Evolutionary conservation across 2,113 vertebrate species (phyloP).

Genomic region (Pluvialis apricaria): DNA sequence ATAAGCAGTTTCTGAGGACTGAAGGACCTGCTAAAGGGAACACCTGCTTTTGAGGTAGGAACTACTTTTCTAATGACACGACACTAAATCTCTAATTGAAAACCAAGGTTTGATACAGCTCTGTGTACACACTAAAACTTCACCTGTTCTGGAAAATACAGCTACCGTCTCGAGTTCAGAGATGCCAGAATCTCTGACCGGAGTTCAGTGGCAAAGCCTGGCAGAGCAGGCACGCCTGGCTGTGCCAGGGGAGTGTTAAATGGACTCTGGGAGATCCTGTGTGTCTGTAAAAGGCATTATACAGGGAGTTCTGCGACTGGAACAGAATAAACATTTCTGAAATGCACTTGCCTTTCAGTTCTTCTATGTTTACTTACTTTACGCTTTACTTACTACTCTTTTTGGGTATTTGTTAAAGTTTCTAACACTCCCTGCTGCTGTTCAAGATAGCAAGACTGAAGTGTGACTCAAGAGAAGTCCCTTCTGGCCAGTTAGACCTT

Average conservation of each 20-base stretch:
- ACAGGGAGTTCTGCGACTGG: accelerated
- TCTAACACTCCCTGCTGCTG: not conserved
- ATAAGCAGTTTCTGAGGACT: not conserved
- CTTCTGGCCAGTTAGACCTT: not conserved
- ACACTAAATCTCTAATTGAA: accelerated
- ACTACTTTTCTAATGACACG: not conserved
- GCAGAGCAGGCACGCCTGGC: not conserved
- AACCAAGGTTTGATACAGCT: not conserved
- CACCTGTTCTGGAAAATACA: not conserved
- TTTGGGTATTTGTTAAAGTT: not conserved
- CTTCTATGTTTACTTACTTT: not conserved
- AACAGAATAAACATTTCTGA: accelerated
- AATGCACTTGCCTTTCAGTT: not conserved
- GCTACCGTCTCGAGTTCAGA: accelerated
- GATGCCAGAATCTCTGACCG: accelerated
- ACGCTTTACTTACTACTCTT: not conserved
- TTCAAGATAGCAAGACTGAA: not conserved
- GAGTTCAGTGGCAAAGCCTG: not conserved
- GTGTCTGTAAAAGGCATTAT: not conserved
- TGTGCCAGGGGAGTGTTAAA: not conserved
- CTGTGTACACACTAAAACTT: accelerated
- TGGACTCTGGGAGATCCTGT: not conserved
- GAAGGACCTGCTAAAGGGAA: not conserved
- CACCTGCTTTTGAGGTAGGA: constrained; percentile 54
- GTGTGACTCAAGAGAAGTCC: not conserved